Evolutionary conservation across 2,797 vertebrate species (phyloP), one percentile per base, ranked within the genome.

Genomic region (Tragopan temminckii): DNA sequence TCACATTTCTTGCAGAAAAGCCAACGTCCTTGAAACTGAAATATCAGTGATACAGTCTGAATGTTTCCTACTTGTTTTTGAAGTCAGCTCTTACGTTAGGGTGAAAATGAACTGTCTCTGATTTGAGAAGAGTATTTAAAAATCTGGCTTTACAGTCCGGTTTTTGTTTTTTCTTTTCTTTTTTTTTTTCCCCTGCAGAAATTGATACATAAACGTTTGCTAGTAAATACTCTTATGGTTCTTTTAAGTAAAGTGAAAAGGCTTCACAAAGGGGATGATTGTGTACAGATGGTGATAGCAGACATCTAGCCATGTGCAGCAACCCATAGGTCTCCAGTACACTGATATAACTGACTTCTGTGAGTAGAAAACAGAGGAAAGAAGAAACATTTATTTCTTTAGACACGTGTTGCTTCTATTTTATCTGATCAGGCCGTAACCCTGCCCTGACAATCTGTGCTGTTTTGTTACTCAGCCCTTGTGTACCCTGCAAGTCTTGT

Each of bases 321-420:
- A 53, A 71, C 12, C 13, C 0, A 0, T 3, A 13, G 20, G 29
- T 48, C 21, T 50, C 31, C 58, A 9, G 4, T 27, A 27, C 24
- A 21, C 36, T 68, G 61, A 13, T 76, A 50, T 24, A 52, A 9
- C 16, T 21, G 38, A 63, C 31, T n/a, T 55, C 12, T 55, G 11
- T 55, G 53, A n/a, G 31, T n/a, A 55, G 53, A 55, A 36, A 88
- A 19, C 23, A 52, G 16, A 5, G 23, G 43, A 50, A 85, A 40
- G 52, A 80, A 58, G 53, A 84, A 80, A 46, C 5, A 8, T 53
- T 33, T 48, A 1, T 0, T 14, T 61, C 66, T 67, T 38, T 15
- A 25, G 27, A 3, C 1, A 2, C 2, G 1, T 21, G 16, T 53
- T 63, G 12, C 24, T 80, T 84, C 3, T 80, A 19, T 16, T 79